A percentile compares a stretch with the other conserved stretches of the same genome.
phyloP scores from a whole-genome alignment of 1,140 invertebrate species.

The Pectinophora gossypiella region DNA sequence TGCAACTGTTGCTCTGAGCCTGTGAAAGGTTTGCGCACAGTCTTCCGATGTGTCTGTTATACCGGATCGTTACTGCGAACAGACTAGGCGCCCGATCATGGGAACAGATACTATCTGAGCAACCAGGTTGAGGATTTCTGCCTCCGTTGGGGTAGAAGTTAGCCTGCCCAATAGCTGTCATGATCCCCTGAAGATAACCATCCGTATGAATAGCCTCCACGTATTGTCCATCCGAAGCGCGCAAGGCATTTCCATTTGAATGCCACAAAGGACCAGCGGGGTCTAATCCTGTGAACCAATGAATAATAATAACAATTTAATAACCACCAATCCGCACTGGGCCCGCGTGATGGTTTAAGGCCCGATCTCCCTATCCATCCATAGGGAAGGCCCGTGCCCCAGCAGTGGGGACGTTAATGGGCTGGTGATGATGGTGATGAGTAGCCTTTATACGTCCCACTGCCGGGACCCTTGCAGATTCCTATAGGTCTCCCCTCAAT shows the following conservation, averaged over 20 bases:
- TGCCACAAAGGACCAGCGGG: constrained; percentile 78
- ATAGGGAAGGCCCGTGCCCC: too few species aligned
- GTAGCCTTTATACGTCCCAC: too few species aligned
- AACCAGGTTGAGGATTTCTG: constrained; percentile 78
- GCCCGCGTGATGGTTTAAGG: too few species aligned
- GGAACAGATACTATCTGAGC: constrained; percentile 65
- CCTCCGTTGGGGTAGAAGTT: constrained; percentile 79
- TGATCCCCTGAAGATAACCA: constrained; percentile 57
- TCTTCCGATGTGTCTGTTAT: constrained; percentile 54
- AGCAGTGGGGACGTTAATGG: too few species aligned
- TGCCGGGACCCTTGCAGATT: too few species aligned
- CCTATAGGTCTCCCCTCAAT: too few species aligned
- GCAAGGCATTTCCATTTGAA: constrained; percentile 31
- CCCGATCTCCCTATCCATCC: too few species aligned
- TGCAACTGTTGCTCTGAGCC: constrained; percentile 33
- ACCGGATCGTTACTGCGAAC: constrained; percentile 75
- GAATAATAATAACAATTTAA: not conserved
- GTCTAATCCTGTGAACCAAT: constrained; percentile 75
- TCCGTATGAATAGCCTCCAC: constrained; percentile 80
- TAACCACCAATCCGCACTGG: too few species aligned
- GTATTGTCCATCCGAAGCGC: constrained; percentile 67
- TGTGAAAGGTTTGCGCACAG: constrained; percentile 40
- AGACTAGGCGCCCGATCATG: constrained; percentile 70
- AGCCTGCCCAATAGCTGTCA: constrained; percentile 46
- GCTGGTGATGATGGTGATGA: too few species aligned